Conservation (phyloP, 1,140 invertebrate species). For the Meloidogyne exigua region DNA sequence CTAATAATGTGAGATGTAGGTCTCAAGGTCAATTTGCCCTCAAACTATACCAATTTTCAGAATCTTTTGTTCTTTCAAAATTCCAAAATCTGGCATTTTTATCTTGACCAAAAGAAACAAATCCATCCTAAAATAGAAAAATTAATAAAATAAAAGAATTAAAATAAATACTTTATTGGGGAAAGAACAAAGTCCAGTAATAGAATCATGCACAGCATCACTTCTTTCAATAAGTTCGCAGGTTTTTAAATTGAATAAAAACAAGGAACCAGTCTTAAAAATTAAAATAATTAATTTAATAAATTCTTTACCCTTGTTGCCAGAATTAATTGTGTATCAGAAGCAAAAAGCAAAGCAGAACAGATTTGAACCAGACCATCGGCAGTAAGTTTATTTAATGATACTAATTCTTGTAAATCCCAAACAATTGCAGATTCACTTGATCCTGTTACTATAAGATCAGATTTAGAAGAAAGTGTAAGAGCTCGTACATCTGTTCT, state of each 20-base stretch:
- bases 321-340: conserved; percentile 83
- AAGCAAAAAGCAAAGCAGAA: conserved; percentile 80
- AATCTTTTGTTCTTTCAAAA: conserved; percentile 74
- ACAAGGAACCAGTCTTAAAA: conserved; percentile 74
- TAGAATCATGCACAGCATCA: conserved; percentile 73
- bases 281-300: conserved; percentile 4
- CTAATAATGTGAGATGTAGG: too few species aligned
- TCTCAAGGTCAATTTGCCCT: too few species aligned
- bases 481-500: conserved; percentile 81
- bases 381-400: conserved; percentile 44
- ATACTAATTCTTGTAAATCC: conserved; percentile 42
- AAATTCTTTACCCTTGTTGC: conserved; percentile 73
- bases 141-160: conserved; percentile 21
- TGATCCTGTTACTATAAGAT: conserved; percentile 62
- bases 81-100: conserved; percentile 89
- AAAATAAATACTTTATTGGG: conserved; percentile 64
- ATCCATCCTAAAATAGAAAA: conserved; percentile 51
- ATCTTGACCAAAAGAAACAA: conserved; percentile 75
- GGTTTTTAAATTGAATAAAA: conserved; percentile 82
- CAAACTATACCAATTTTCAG: conserved; percentile 24
- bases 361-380: conserved; percentile 63
- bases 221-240: conserved; percentile 71
- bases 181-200: conserved; percentile 75
- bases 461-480: conserved; percentile 80
- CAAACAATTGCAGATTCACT: conserved; percentile 53